A percentile compares a stretch with the other conserved stretches of the same genome.
Conservation (phyloP, 2,888 invertebrate genomes). For the Hartigia nigra region DNA sequence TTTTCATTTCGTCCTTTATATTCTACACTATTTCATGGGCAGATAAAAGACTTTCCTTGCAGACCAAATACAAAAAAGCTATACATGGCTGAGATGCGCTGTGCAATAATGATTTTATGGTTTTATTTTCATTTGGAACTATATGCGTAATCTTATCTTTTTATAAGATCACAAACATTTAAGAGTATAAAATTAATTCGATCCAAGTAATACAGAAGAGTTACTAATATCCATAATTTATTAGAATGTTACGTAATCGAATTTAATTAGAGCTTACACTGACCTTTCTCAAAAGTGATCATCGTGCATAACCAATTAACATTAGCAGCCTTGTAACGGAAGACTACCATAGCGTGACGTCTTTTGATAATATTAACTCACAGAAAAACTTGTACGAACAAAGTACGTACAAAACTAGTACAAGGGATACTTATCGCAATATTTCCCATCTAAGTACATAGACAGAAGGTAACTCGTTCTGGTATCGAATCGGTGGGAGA, state of each 20-base stretch:
- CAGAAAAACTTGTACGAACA: neutral
- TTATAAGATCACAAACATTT: neutral
- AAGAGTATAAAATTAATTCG: neutral
- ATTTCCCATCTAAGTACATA: neutral
- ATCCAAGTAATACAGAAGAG: neutral
- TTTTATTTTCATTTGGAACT: neutral
- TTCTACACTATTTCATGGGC: neutral
- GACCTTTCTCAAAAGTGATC: slow-evolving; percentile 37
- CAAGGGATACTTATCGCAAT: neutral
- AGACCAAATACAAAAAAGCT: neutral
- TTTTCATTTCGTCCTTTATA: neutral
- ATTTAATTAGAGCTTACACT: slow-evolving; percentile 13
- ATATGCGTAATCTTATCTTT: neutral
- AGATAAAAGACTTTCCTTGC: neutral
- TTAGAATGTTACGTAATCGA: slow-evolving; percentile 15
- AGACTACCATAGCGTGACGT: slow-evolving; percentile 41
- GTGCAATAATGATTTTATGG: neutral
- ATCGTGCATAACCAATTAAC: slow-evolving; percentile 26
- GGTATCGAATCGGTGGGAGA: neutral
- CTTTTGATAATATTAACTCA: slow-evolving; percentile 10
- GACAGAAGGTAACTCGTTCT: neutral
- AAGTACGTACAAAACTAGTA: neutral
- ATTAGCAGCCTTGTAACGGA: slow-evolving; percentile 44
- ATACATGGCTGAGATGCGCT: neutral
- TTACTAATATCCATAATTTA: neutral